Conservation (phyloP, 2,113 vertebrate genomes). For the Hymenochirus boettgeri region DNA sequence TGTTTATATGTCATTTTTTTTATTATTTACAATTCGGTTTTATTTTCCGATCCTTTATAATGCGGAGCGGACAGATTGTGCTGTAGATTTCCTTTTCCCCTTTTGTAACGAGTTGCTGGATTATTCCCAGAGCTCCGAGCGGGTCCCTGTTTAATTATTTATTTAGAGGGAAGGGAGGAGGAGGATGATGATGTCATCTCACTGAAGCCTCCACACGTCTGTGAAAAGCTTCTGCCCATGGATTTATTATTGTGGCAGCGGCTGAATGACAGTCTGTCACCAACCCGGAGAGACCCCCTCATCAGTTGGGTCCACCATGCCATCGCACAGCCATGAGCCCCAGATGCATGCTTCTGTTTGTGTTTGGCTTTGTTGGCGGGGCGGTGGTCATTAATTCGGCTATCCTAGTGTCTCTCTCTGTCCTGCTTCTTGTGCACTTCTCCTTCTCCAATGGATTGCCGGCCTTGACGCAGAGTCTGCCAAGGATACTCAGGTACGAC, state of each 20-base stretch:
- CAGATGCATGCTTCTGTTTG: constrained; percentile 97
- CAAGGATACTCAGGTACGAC: constrained; percentile 86
- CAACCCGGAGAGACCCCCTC: constrained; percentile 58
- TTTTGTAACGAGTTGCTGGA: too few species aligned
- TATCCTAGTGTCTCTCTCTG: constrained; percentile 91
- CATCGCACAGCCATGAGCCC: constrained; percentile 92
- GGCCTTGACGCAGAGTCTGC: constrained; percentile 84
- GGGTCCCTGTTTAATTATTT: constrained; percentile 35
- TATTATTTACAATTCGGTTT: too few species aligned
- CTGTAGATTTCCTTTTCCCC: not conserved
- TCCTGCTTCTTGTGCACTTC: constrained; percentile 97
- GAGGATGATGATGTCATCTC: constrained; percentile 70
- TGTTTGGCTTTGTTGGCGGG: constrained; percentile 98
- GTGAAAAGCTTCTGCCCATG: constrained; percentile 57
- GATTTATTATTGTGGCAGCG: constrained; percentile 75
- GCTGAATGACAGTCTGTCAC: constrained; percentile 68
- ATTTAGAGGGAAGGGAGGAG: constrained; percentile 31
- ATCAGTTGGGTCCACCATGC: constrained; percentile 71
- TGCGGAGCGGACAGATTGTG: too few species aligned
- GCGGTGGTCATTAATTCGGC: constrained; percentile 98
- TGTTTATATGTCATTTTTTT: too few species aligned
- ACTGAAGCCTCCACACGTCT: constrained; percentile 34
- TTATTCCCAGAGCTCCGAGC: constrained; percentile 20
- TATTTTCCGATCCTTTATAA: too few species aligned
- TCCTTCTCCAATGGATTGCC: constrained; percentile 88